A percentile compares a stretch with the other conserved stretches of the same genome.
phyloP scores from a whole-genome alignment of 2,888 invertebrate genomes.

The Epistrophe eligans region DNA sequence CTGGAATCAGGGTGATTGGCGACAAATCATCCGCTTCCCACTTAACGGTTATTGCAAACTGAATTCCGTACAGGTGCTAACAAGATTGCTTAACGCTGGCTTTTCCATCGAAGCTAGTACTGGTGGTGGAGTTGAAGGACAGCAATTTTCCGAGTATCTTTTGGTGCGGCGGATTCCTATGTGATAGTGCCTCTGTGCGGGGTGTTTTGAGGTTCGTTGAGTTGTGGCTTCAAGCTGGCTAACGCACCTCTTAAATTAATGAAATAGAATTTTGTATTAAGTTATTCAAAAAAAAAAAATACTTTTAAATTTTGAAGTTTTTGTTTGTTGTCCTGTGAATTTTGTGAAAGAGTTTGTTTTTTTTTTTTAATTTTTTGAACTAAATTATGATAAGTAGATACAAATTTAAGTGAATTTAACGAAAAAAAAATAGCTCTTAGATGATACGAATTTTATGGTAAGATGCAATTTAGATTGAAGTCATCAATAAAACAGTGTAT shows the following conservation, averaged over 20 bases:
- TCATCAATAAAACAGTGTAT: conserved; percentile 55
- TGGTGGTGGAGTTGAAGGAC: conserved; percentile 94
- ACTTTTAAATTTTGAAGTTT: conserved; percentile 49
- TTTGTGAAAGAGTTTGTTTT: background rate
- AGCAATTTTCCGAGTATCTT: conserved; percentile 95
- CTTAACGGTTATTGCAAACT: conserved; percentile 95
- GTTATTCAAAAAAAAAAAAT: conserved; percentile 6
- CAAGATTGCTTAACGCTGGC: conserved; percentile 90
- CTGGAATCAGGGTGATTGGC: conserved; percentile 92
- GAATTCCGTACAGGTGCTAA: conserved; percentile 94
- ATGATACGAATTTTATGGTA: conserved; percentile 69
- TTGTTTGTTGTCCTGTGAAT: conserved; percentile 38
- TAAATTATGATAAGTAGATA: conserved; percentile 69
- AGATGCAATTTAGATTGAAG: conserved; percentile 49
- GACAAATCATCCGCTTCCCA: conserved; percentile 93
- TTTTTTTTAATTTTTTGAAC: conserved; percentile 36
- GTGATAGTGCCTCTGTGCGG: conserved; percentile 81
- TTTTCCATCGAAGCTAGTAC: conserved; percentile 92
- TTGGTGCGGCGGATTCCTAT: conserved; percentile 87
- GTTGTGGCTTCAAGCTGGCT: conserved; percentile 41
- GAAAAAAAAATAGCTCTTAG: conserved; percentile 26
- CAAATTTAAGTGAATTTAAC: conserved; percentile 58
- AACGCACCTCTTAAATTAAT: conserved; percentile 9
- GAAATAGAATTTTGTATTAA: conserved; percentile 46
- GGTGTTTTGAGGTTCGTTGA: conserved; percentile 51